Percentiles rank a stretch among this genome's conserved stretches.
Evolutionary conservation across 2,888 invertebrate genomes (phyloP).

Genomic region (Scaeva pyrastri): DNA sequence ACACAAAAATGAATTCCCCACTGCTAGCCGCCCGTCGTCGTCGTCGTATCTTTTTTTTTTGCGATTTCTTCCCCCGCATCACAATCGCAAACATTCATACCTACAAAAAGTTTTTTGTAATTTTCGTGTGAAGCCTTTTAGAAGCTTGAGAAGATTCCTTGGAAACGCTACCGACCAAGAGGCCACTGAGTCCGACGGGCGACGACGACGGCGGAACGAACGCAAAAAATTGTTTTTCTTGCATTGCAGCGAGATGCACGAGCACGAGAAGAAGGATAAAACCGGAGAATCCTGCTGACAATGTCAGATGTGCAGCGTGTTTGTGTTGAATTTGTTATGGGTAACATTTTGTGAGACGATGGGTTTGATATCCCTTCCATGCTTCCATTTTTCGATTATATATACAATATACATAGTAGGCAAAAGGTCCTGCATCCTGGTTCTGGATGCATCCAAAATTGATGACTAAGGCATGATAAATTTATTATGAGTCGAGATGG

Average conservation of each 20-base stretch:
- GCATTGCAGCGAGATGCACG: conserved; percentile 6
- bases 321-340: conserved; percentile 68
- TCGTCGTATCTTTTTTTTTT: conserved; percentile 1
- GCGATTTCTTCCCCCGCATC: conserved; percentile 1
- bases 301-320: conserved; percentile 69
- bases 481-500: conserved; percentile 68
- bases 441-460: conserved; percentile 68
- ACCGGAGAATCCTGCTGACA: conserved; percentile 68
- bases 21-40: too few relatives aligned
- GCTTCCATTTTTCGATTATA: conserved; percentile 7
- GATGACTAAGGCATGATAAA: conserved; percentile 65
- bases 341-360: conserved; percentile 33
- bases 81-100: too few relatives aligned
- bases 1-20: conserved; percentile 28
- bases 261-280: conserved; percentile 27
- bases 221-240: conserved; percentile 5
- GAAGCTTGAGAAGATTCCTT: conserved; percentile 48
- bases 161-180: conserved; percentile 37
- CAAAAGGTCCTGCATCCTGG: conserved; percentile 32
- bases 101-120: conserved; percentile 62
- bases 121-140: conserved; percentile 68
- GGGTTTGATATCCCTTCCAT: background rate
- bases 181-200: conserved; percentile 13
- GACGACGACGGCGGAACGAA: background rate
- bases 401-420: too few relatives aligned